Base-by-base conservation (phyloP, 1,140 invertebrate genomes). In the Calephelis virginiensis region DNA sequence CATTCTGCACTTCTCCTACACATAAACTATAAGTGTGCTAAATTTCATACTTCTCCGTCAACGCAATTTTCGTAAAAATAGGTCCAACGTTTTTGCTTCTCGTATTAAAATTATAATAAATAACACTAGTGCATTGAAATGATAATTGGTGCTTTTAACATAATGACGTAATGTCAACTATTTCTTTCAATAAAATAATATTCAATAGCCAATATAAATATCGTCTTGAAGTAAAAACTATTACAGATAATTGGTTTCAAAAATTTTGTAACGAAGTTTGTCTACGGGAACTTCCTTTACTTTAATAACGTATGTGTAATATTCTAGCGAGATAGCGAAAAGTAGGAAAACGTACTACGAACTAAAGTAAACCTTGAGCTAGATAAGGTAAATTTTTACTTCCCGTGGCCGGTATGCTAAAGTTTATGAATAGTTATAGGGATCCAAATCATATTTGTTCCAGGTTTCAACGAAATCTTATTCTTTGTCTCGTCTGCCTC, bases 231-330 rank as follows among this genome's bases (percentile, higher is more conserved):
- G 9, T 8, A 53, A 53, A 53, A 53, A 50, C 50, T 28, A 53
- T 53, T 53, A 28, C 14, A 53, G 50, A 53, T 53, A 53, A 53
- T 53, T 53, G 50, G 14, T 53, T 53, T 53, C 14, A 53, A 53
- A 28, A 53, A 53, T 14, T 53, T 53, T 28, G 14, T 53, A 53
- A 53, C 28, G 50, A 53, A 53, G 17, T 53, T 53, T 53, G 14
- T 28, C 50, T 53, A 17, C 50, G 1, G 9, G 13, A 9, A 53
- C 17, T 28, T 53, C n/a, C 50, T 53, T 13, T 6, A 53, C 50
- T 53, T 13, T 6, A 53, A 14, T 53, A 28, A 53, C 50, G 14
- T 53, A 53, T 17, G 50, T 53, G 50, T 53, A 17, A 53, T 53
- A 53, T 53, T 53, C 17, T 14, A 17, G 50, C 14, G 4, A 53